Conservation (phyloP, 2,113 vertebrate species). For the Tonatia bakeri region DNA sequence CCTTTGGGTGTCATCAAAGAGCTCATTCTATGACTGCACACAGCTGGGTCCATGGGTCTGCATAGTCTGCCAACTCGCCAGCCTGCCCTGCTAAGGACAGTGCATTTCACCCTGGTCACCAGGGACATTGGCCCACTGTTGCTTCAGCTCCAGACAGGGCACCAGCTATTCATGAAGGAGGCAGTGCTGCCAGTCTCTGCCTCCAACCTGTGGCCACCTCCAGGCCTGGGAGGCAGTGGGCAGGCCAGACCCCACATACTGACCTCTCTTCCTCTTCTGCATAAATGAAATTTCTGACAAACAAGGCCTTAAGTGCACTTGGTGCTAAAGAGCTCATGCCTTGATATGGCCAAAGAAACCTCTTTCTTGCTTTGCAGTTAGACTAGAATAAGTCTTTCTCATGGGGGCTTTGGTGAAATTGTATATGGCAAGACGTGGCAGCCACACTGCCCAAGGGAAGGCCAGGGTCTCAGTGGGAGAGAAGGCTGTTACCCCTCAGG, state of each 20-base stretch:
- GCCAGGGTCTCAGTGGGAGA: neutral
- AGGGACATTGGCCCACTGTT: slow-evolving; percentile 15
- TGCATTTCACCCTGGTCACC: slow-evolving; percentile 26
- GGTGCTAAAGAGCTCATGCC: neutral
- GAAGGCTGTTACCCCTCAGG: fast-evolving
- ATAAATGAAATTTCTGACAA: slow-evolving; percentile 35
- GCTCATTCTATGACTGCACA: neutral
- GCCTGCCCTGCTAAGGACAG: neutral
- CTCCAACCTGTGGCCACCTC: neutral
- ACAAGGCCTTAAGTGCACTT: fast-evolving
- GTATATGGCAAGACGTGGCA: fast-evolving
- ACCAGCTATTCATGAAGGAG: slow-evolving; percentile 10
- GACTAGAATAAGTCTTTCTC: neutral
- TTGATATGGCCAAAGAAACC: neutral
- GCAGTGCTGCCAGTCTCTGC: neutral
- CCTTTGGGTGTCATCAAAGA: fast-evolving
- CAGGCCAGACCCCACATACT: neutral
- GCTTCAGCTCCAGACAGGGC: neutral
- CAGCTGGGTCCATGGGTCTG: fast-evolving
- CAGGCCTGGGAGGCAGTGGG: neutral
- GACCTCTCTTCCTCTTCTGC: neutral
- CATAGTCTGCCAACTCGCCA: too few species aligned
- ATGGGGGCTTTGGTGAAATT: neutral
- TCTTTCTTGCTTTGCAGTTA: neutral
- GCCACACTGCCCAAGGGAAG: neutral